Percentiles rank a stretch among this genome's conserved stretches.
These are phyloP conservation scores for Orthosia gracilis DNA, from an alignment of 2,888 invertebrate genomes.

Conservation along the genomic window DNA sequence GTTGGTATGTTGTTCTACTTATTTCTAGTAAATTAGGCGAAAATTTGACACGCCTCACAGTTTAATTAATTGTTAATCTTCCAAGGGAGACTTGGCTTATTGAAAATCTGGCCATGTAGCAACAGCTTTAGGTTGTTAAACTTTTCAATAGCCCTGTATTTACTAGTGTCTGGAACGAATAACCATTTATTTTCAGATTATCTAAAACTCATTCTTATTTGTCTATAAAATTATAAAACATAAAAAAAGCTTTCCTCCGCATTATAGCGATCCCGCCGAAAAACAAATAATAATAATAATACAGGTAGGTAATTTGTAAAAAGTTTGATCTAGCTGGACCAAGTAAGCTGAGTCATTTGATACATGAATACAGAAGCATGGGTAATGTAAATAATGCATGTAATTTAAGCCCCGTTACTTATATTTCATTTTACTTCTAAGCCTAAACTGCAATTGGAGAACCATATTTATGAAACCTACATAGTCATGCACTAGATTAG, in stretches of 20 bases:
- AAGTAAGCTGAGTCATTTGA: slow-evolving; percentile 2
- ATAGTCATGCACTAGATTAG: slow-evolving; percentile 1
- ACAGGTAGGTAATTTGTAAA: too few species aligned
- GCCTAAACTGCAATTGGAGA: slow-evolving; percentile 6
- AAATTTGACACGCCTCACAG: neutral
- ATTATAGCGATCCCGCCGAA: neutral
- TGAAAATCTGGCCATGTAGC: neutral
- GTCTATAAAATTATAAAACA: neutral
- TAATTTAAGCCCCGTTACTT: slow-evolving; percentile 10
- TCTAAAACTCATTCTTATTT: neutral
- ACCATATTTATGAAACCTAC: neutral
- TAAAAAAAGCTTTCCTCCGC: neutral
- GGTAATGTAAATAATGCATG: slow-evolving; percentile 1
- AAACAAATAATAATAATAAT: neutral
- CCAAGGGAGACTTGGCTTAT: neutral
- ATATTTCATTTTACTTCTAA: neutral
- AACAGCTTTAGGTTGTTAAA: neutral
- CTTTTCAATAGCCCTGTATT: neutral
- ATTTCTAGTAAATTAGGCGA: slow-evolving; percentile 1
- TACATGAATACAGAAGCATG: slow-evolving; percentile 7
- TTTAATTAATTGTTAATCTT: neutral
- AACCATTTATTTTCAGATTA: slow-evolving; percentile 19
- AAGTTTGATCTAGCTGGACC: neutral
- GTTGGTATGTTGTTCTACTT: slow-evolving; percentile 12
- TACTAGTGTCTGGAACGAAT: neutral